Conservation (phyloP, 2,888 invertebrate genomes). For the Conchocele bisecta region DNA sequence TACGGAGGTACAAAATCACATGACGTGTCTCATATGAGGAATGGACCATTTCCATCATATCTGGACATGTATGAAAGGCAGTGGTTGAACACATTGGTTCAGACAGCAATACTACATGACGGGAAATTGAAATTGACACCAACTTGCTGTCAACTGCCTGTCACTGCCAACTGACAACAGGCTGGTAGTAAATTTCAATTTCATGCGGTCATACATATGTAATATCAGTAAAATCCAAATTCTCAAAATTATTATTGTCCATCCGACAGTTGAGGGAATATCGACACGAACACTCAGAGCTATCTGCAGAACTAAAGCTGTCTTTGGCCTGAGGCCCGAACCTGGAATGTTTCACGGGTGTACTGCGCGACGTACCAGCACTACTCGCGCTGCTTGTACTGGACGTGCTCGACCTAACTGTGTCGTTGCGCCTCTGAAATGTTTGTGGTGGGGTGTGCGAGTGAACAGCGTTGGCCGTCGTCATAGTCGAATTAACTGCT, state of each 20-base stretch:
- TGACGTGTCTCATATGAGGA: no score
- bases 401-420: constrained; percentile 64
- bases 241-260: constrained; percentile 55
- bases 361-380: constrained; percentile 25
- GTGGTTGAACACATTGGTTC: no score
- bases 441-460: constrained; percentile 69
- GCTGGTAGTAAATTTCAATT: no score
- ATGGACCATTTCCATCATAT: no score
- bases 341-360: constrained; percentile 37
- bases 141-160: no score
- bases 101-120: no score
- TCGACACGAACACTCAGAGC: constrained; percentile 62
- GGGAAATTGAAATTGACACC: no score
- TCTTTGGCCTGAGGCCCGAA: constrained; percentile 64
- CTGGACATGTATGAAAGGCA: no score
- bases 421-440: constrained; percentile 64
- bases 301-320: constrained; percentile 64
- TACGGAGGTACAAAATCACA: no score
- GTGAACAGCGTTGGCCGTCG: constrained; percentile 8
- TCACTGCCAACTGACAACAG: no score
- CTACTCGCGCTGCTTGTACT: constrained; percentile 69
- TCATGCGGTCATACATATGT: constrained; percentile 71
- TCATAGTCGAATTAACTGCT: constrained; percentile 9
- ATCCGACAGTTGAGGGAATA: constrained; percentile 53
- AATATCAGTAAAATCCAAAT: constrained; percentile 63